These are phyloP conservation scores for Trichonephila inaurata DNA, from an alignment of 1,140 invertebrate genomes.

Conservation along the genomic window DNA sequence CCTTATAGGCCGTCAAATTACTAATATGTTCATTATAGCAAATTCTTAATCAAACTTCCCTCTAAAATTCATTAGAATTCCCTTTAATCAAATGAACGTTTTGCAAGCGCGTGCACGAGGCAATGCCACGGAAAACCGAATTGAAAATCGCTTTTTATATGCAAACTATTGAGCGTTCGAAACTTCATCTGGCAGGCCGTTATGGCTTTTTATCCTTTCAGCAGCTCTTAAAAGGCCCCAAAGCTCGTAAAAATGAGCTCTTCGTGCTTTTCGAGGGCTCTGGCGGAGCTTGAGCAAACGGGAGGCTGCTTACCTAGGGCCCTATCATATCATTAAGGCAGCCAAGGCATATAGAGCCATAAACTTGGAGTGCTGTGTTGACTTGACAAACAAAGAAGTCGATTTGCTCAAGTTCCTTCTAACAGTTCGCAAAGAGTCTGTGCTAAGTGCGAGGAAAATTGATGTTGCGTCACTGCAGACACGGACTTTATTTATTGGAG, in stretches of 20 bases:
- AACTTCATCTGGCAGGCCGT: not conserved
- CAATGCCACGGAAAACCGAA: too few relatives aligned
- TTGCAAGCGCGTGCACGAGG: too few relatives aligned
- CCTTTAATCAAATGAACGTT: too few relatives aligned
- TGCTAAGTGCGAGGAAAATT: slow-evolving; percentile 61
- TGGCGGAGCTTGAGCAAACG: slow-evolving; percentile 20
- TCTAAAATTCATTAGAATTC: too few relatives aligned
- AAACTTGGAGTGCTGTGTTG: slow-evolving; percentile 68
- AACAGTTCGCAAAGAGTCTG: too few relatives aligned
- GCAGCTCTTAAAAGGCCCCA: not conserved
- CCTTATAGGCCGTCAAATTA: too few relatives aligned
- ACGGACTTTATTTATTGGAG: slow-evolving; percentile 73
- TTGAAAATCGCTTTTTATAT: not conserved
- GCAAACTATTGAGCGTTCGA: slow-evolving; percentile 20
- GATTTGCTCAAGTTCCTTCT: slow-evolving; percentile 23
- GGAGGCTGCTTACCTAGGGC: slow-evolving; percentile 19
- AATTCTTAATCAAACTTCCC: too few relatives aligned
- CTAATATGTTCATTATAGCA: too few relatives aligned
- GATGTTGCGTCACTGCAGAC: slow-evolving; percentile 69
- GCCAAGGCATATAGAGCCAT: slow-evolving; percentile 42
- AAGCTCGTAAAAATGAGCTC: slow-evolving; percentile 62
- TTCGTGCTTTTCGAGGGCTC: slow-evolving; percentile 26
- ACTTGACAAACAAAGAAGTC: slow-evolving; percentile 63
- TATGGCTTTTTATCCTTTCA: slow-evolving; percentile 9
- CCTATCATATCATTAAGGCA: slow-evolving; percentile 64